Evolutionary conservation across 2,113 vertebrate genomes (phyloP), one percentile per base, ranked within the genome.

Genomic region (Ciconia stormi): DNA sequence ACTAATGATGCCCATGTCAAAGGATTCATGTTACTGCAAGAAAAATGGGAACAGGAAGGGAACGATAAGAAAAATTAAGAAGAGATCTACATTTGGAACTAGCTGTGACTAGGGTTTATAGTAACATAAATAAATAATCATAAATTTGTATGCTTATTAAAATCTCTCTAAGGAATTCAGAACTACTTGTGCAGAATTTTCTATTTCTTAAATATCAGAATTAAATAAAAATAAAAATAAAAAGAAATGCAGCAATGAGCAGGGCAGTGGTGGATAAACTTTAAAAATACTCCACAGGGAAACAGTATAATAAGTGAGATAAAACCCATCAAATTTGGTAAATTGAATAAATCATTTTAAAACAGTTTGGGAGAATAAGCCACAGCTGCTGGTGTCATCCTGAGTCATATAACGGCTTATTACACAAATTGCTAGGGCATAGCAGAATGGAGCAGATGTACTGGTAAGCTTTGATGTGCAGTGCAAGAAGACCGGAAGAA

Each of bases 371-470:
- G 21, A 93, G n/a, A 93, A 70, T 29, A 95, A 82, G 52, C 18
- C 32, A 70, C 95, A 95, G 94, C 77, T 95, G 87, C 66, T 87
- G 78, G 91, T 95, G 94, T 95, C 94, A 89, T 70, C 81, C 87
- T 91, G 89, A 95, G 89, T 95, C 84, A 95, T 44, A 20, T 55
- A 93, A 94, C 1, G 7, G 87, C 7, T 91, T 94, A 82, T 96
- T 88, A 47, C 62, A 87, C 94, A 95, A 85, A 49, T 59, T 90
- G 74, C 53, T 82, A 62, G 91, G 84, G 70, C 70, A 77, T 14
- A 91, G 77, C 87, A 93, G 84, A 88, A 77, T 2, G 11, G 81
- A 96, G 87, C 93, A 97, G 93, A 90, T 97, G 95, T 16, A 85
- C 83, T 85, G 58, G 40, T 69, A 82, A 79, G 40, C 89, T 44